phyloP scores from a whole-genome alignment of 2,888 invertebrate genomes.

The Cremastinae sp. region DNA sequence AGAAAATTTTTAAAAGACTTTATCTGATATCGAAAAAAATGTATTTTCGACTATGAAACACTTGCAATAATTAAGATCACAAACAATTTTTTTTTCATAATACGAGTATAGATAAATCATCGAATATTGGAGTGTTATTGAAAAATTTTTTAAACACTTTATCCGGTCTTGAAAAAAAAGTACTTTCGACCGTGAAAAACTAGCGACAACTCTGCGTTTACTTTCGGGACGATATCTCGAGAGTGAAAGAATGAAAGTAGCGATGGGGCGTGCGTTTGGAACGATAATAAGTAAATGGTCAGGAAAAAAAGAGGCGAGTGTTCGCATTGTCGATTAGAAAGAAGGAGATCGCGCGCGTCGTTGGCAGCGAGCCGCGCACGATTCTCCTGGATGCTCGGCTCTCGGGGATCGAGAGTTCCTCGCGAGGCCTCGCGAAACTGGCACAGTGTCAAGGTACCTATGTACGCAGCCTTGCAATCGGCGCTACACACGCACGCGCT shows the following conservation, averaged over 20 bases:
- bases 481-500: background rate
- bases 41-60: no score
- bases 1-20: no score
- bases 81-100: no score
- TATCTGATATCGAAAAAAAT: no score
- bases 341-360: conserved; percentile 41
- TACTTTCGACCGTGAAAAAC: conserved; percentile 44
- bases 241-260: conserved; percentile 70
- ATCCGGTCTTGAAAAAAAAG: conserved; percentile 9
- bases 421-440: conserved; percentile 72
- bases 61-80: no score
- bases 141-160: no score
- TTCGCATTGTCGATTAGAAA: conserved; percentile 53
- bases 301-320: conserved; percentile 40
- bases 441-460: conserved; percentile 77
- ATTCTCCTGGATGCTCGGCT: conserved; percentile 13
- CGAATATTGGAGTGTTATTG: no score
- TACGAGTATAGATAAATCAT: no score
- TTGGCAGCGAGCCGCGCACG: conserved; percentile 22
- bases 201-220: conserved; percentile 11
- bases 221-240: conserved; percentile 62
- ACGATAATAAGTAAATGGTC: conserved; percentile 13
- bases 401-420: conserved; percentile 56
- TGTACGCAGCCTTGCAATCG: conserved; percentile 4
- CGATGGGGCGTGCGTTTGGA: conserved; percentile 36